Base-by-base conservation (phyloP, 92 coral and sea anemone species). In the Heliopora coerulea region DNA sequence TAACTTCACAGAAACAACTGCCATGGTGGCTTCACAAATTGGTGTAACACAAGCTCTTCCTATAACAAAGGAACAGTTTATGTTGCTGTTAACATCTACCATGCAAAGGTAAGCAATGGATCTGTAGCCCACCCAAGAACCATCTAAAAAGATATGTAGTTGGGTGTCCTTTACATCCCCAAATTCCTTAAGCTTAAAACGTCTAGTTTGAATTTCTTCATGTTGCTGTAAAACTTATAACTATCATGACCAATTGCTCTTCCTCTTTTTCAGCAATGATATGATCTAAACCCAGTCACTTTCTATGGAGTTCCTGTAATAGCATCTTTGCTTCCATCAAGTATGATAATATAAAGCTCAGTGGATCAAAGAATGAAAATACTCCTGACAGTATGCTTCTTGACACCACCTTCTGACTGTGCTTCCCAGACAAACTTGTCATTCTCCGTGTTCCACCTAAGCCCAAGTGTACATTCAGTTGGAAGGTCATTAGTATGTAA, bases 141-240 rank as follows among this genome's bases (percentile, higher is more conserved):
- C 86, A 66, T 72, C 84, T 12, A 72, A 79, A 65, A 84, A 84
- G 26, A 73, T 13, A 57, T 84, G 88, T 24, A 84, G 56, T 65
- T 84, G 81, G 0, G 67, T 54, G 26, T 61, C 37, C 59, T 79
- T 49, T 14, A 65, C 27, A 21, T 84, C 78, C 7, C 56, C 83
- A 44, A 82, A 82, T 27, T 77, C 31, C 24, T 65, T 61, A 5
- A 83, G 83, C 46, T 59, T 75, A 69, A 82, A 76, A 18, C 73
- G 72, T 21, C 68, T 37, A 2, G 52, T 39, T 35, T 61, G 78
- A 17, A 83, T 24, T 50, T 48, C 56, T 48, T 78, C 46, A 13
- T 66, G 34, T 44, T 56, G 34, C 15, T 68, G 80, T 11, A 78
- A 68, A 56, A 78, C 87, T 24, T 68, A 66, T 19, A 57, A 39